These are phyloP conservation scores for Eunapius fragilis DNA, from an alignment of 37 sponge, comb jelly and placozoan species.

Conservation along the genomic window DNA sequence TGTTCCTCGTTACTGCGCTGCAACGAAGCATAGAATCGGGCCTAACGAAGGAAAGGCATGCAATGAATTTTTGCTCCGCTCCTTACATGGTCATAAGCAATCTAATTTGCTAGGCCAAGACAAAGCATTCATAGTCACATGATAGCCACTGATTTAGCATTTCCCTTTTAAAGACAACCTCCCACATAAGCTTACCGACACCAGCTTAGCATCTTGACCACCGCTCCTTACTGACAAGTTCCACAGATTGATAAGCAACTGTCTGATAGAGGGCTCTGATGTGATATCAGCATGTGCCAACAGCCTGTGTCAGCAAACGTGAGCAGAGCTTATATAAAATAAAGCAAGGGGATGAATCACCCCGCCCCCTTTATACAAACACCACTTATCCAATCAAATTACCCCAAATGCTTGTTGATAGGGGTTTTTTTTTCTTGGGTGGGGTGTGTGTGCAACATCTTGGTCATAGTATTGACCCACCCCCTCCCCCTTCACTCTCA, in stretches of 20 bases:
- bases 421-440: background rate
- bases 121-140: background rate
- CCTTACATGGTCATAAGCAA: background rate
- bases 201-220: constrained; percentile 2
- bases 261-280: constrained; percentile 18
- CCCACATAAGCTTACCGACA: constrained; percentile 38
- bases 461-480: too few species aligned
- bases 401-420: background rate
- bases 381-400: too few species aligned
- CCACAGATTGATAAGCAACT: constrained; percentile 68
- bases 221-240: constrained; percentile 41
- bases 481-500: too few species aligned
- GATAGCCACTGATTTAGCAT: background rate
- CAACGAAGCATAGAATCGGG: background rate
- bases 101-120: background rate
- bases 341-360: too few species aligned
- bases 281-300: constrained; percentile 49
- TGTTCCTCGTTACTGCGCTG: background rate
- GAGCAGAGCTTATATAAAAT: too few species aligned
- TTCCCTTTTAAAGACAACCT: background rate
- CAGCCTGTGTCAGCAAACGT: too few species aligned
- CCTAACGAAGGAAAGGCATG: background rate
- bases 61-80: background rate
- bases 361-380: too few species aligned
- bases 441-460: too few species aligned